Conservation (phyloP, 2,797 vertebrate species). For the Sebastes goodei region DNA sequence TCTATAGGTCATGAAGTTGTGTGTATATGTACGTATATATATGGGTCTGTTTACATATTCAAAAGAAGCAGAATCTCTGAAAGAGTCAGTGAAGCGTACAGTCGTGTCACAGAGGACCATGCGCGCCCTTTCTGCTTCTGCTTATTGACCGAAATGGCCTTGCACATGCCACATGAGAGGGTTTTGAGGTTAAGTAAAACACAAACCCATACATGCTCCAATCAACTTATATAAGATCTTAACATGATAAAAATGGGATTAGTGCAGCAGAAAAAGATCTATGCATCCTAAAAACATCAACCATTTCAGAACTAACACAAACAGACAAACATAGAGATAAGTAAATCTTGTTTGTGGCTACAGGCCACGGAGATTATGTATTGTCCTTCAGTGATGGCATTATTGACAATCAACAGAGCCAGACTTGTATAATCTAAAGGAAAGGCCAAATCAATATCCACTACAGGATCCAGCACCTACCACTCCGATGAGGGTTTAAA, state of each 20-base stretch:
- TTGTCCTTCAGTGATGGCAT: constrained; percentile 49
- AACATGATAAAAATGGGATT: neutral
- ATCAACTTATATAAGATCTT: neutral
- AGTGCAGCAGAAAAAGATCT: neutral
- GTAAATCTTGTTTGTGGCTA: constrained; percentile 41
- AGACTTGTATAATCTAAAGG: constrained; percentile 62
- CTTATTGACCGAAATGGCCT: constrained; percentile 59
- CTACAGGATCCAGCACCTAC: constrained; percentile 41
- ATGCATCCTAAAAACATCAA: constrained; percentile 3
- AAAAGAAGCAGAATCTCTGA: constrained; percentile 13
- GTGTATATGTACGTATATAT: constrained; percentile 1
- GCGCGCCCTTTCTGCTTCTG: constrained; percentile 28
- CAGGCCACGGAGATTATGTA: constrained; percentile 51
- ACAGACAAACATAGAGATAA: constrained; percentile 21
- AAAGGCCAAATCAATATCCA: constrained; percentile 69
- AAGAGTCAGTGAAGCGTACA: constrained; percentile 28
- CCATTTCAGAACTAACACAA: neutral
- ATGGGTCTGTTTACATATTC: constrained; percentile 34
- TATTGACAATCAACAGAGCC: constrained; percentile 59
- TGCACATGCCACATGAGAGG: constrained; percentile 32
- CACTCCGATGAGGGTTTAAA: constrained; percentile 49
- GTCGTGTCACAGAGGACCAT: constrained; percentile 33
- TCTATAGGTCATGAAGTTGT: constrained; percentile 31
- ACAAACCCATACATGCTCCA: neutral
- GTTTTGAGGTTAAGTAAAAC: constrained; percentile 39